These are phyloP conservation scores for Allophyes oxyacanthae DNA, from an alignment of 2,888 invertebrate genomes.

Conservation along the genomic window DNA sequence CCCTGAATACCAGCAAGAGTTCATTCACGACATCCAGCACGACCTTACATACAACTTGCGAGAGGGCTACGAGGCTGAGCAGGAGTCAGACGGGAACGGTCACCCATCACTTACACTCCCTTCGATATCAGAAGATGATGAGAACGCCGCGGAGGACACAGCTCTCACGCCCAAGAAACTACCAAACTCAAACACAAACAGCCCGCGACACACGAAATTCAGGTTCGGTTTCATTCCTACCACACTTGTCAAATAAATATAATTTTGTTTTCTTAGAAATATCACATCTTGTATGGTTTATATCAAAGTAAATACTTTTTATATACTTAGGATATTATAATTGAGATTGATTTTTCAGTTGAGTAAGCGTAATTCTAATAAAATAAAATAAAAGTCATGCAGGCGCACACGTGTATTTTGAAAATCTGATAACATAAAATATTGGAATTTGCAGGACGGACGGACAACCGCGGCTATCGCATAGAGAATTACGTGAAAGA, in stretches of 20 bases:
- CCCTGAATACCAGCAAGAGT: slow-evolving; percentile 98
- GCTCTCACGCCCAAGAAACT: slow-evolving; percentile 91
- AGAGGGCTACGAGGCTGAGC: slow-evolving; percentile 97
- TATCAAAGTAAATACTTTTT: no score
- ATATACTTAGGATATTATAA: no score
- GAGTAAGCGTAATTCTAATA: no score
- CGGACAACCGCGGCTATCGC: slow-evolving; percentile 77
- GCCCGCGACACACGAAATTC: slow-evolving; percentile 92
- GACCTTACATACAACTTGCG: slow-evolving; percentile 98
- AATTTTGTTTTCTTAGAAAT: no score
- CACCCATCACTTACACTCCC: slow-evolving; percentile 95
- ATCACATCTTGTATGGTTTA: no score
- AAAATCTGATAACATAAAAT: not conserved
- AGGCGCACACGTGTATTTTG: not conserved
- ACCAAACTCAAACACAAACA: slow-evolving; percentile 89
- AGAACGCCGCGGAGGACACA: slow-evolving; percentile 94
- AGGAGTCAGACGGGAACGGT: slow-evolving; percentile 93
- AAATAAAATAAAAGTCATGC: no score
- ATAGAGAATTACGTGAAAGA: slow-evolving; percentile 89
- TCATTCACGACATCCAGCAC: slow-evolving; percentile 97
- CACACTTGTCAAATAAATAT: slow-evolving; percentile 8
- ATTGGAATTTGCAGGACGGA: slow-evolving; percentile 69
- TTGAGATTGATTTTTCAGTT: no score
- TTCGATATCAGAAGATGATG: slow-evolving; percentile 98
- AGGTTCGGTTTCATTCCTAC: slow-evolving; percentile 63